phyloP scores from a whole-genome alignment of 2,888 invertebrate species.

The Limenitis arthemis region DNA sequence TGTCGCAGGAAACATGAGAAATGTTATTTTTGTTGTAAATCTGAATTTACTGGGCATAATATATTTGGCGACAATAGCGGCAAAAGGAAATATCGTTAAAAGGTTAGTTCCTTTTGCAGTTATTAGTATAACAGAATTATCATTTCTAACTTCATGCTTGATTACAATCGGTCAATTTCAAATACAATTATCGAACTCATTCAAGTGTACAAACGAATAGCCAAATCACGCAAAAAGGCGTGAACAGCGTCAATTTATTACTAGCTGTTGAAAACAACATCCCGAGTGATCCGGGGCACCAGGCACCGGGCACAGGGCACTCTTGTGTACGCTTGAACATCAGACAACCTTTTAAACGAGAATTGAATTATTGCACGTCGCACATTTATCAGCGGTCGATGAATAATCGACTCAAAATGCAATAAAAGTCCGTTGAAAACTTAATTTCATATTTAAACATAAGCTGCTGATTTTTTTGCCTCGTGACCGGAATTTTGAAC shows the following conservation, averaged over 20 bases:
- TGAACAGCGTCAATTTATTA: background rate
- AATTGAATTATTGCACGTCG: slow-evolving; percentile 64
- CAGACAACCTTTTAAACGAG: slow-evolving; percentile 56
- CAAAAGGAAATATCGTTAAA: background rate
- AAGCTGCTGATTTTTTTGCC: slow-evolving; percentile 27
- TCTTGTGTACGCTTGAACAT: slow-evolving; percentile 33
- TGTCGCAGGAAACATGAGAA: background rate
- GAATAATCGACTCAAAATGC: slow-evolving; percentile 60
- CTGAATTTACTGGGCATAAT: slow-evolving; percentile 8
- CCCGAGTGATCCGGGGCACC: slow-evolving; percentile 3
- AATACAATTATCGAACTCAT: background rate
- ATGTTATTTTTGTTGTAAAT: background rate
- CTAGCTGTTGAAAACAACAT: slow-evolving; percentile 9
- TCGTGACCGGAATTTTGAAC: slow-evolving; percentile 8
- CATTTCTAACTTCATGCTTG: background rate
- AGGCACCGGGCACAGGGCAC: background rate
- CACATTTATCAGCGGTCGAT: slow-evolving; percentile 60
- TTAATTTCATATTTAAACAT: slow-evolving; percentile 66
- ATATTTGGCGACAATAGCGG: background rate
- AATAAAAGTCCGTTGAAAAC: slow-evolving; percentile 63
- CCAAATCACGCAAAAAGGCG: slow-evolving; percentile 2
- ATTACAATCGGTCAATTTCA: slow-evolving; percentile 4
- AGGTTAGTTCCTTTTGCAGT: background rate
- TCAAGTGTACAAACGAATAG: background rate
- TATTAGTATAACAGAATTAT: background rate